Evolutionary conservation across 2,888 invertebrate genomes (phyloP).

Genomic region (Microctonus aethiopoides): DNA sequence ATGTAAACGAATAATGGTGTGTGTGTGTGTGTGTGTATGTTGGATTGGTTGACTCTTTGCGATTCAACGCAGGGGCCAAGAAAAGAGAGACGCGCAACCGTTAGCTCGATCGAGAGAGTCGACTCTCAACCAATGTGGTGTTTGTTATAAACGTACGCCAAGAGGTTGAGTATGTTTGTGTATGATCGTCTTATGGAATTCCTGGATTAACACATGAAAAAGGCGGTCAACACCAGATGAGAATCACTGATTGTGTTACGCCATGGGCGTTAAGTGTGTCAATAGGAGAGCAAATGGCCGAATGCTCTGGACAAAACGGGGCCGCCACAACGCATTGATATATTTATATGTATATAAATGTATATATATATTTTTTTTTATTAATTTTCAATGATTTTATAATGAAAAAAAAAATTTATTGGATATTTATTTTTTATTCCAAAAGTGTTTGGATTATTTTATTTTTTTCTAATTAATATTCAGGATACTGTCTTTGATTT

Average conservation of each 20-base stretch:
- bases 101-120: constrained; percentile 42
- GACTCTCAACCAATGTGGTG: constrained; percentile 22
- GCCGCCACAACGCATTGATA: constrained; percentile 26
- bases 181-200: constrained; percentile 28
- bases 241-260: constrained; percentile 45
- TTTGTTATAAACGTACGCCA: not conserved
- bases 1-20: too few relatives aligned
- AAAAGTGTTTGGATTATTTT: not conserved
- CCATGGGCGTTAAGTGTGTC: constrained; percentile 56
- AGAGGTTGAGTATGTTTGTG: not conserved
- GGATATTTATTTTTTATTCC: not conserved
- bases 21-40: constrained; percentile 1
- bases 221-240: constrained; percentile 34
- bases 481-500: not conserved
- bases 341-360: too few relatives aligned
- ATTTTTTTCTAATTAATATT: not conserved
- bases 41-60: constrained; percentile 25
- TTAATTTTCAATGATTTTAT: too few relatives aligned
- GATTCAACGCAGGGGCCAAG: constrained; percentile 34
- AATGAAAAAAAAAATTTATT: too few relatives aligned
- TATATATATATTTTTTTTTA: too few relatives aligned
- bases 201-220: constrained; percentile 30
- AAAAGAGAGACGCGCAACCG: constrained; percentile 37
- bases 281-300: constrained; percentile 61
- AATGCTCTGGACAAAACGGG: constrained; percentile 42